Evolutionary conservation across 2,113 vertebrate genomes (phyloP).

Genomic region (Misgurnus anguillicaudatus): DNA sequence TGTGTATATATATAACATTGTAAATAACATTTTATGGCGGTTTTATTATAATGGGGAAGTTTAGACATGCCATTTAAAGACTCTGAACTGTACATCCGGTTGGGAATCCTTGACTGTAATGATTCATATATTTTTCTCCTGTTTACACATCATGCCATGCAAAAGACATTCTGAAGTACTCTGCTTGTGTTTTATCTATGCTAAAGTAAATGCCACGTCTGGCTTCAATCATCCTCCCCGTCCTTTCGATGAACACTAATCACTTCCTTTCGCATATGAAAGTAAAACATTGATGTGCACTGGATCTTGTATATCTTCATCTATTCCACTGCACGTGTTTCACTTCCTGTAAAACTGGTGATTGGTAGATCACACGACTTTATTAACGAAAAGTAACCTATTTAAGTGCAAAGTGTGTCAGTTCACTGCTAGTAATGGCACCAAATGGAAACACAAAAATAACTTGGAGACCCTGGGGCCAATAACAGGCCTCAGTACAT

Average conservation of each 20-base stretch:
- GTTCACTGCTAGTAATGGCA: no score
- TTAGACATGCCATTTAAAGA: no score
- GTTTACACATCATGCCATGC: background rate
- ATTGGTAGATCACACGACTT: background rate
- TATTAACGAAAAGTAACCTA: no score
- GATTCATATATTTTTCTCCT: background rate
- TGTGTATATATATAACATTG: no score
- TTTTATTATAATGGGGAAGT: no score
- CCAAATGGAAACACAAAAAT: no score
- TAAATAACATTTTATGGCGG: no score
- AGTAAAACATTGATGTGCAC: slow-evolving; percentile 50
- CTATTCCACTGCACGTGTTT: background rate
- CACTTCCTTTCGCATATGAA: slow-evolving; percentile 43
- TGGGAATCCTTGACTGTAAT: background rate
- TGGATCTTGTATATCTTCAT: slow-evolving; percentile 21
- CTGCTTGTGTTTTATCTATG: slow-evolving; percentile 23
- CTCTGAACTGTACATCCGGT: no score
- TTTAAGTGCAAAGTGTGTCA: no score
- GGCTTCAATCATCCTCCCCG: slow-evolving; percentile 25
- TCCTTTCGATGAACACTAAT: slow-evolving; percentile 50
- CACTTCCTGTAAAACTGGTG: background rate
- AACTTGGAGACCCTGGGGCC: no score
- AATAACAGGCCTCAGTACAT: no score
- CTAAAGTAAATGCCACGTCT: slow-evolving; percentile 42
- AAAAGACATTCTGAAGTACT: slow-evolving; percentile 31